Percentiles rank a stretch among this genome's conserved stretches.
phyloP scores from a whole-genome alignment of 1,140 invertebrate genomes.

The Planococcus citri region DNA sequence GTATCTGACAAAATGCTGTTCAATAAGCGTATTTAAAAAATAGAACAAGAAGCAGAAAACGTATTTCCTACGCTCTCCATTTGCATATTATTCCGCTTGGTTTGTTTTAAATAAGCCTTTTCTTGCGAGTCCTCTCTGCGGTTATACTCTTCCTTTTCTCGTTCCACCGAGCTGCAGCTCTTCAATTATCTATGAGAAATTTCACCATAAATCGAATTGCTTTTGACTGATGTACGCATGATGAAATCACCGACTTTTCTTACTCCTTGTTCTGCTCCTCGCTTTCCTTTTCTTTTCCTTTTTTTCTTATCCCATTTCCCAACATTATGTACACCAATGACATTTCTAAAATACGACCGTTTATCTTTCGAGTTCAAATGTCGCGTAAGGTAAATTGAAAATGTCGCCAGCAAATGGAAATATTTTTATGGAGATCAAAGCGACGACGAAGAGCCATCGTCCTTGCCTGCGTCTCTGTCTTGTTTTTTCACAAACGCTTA shows the following conservation, averaged over 20 bases:
- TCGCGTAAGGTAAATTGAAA: background rate
- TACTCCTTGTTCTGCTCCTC: too few species aligned
- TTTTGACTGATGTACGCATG: background rate
- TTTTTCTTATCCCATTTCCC: background rate
- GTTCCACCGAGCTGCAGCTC: background rate
- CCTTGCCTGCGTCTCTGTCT: too few species aligned
- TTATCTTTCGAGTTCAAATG: background rate
- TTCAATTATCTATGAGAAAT: background rate
- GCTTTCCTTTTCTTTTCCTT: too few species aligned
- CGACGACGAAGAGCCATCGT: too few species aligned
- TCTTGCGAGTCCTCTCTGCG: background rate
- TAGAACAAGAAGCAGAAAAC: too few species aligned
- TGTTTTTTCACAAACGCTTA: too few species aligned
- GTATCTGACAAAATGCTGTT: background rate
- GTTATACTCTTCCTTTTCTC: background rate
- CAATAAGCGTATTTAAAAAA: slow-evolving; percentile 1
- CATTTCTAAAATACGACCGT: background rate
- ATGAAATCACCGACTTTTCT: background rate
- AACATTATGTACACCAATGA: background rate
- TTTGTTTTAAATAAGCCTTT: slow-evolving; percentile 8
- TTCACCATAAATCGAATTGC: background rate
- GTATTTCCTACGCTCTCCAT: background rate
- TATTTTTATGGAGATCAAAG: background rate
- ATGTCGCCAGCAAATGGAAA: background rate
- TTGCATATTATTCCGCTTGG: background rate